A percentile compares a stretch with the other conserved stretches of the same genome.
phyloP scores from a whole-genome alignment of 1,140 invertebrate genomes.

The Saxidomus purpurata region DNA sequence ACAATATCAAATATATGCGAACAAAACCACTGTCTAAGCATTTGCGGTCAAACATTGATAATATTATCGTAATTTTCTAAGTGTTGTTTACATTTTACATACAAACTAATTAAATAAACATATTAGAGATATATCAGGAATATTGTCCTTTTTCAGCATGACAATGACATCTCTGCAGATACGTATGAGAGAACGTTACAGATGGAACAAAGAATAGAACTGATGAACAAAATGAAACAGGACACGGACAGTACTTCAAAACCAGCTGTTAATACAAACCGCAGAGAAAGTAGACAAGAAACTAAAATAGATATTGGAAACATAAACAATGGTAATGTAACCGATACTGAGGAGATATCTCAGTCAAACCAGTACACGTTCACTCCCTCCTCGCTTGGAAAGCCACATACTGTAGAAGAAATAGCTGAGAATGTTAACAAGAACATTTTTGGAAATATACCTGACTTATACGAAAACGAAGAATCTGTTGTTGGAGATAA shows the following conservation, averaged over 20 bases:
- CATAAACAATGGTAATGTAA: background rate
- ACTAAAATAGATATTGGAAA: background rate
- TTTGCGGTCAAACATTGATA: too few species aligned
- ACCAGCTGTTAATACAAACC: background rate
- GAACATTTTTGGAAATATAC: background rate
- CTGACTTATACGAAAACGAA: background rate
- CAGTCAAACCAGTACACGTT: constrained; percentile 50
- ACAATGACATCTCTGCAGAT: constrained; percentile 98
- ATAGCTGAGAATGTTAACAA: constrained; percentile 27
- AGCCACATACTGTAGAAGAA: background rate
- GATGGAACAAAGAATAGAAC: constrained; percentile 99
- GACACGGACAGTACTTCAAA: constrained; percentile 84
- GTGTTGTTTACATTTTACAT: too few species aligned
- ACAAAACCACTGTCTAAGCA: too few species aligned
- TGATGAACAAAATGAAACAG: constrained; percentile 95
- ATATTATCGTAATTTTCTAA: too few species aligned
- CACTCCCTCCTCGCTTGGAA: background rate
- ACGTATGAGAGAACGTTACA: constrained; percentile 98
- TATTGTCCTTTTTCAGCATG: constrained; percentile 90
- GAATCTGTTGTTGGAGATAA: background rate
- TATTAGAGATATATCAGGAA: too few species aligned
- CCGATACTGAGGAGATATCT: background rate
- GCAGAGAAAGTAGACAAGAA: background rate
- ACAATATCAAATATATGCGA: too few species aligned
- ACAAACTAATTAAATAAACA: too few species aligned